Conservation (phyloP, 2,888 invertebrate genomes). For the Geophilus truncorum region DNA sequence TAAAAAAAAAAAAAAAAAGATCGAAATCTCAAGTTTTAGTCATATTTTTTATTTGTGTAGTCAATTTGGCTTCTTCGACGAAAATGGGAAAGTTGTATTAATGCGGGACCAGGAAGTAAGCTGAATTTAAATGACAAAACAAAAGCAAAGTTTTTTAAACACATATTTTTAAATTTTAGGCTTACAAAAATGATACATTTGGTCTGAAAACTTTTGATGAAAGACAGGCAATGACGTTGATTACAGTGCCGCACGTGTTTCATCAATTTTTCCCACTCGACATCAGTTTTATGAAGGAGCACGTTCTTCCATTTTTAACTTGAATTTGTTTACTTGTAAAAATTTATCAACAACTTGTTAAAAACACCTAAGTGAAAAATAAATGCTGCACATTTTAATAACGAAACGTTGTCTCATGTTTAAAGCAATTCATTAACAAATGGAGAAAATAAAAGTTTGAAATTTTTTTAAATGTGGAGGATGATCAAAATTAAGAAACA, state of each 20-base stretch:
- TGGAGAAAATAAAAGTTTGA: too few relatives aligned
- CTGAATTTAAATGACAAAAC: not conserved
- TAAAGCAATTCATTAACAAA: too few relatives aligned
- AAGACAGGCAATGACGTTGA: constrained; percentile 59
- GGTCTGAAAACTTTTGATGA: constrained; percentile 70
- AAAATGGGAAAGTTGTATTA: constrained; percentile 66
- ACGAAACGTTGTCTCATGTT: too few relatives aligned
- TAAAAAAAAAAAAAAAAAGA: too few relatives aligned
- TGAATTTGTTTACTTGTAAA: too few relatives aligned
- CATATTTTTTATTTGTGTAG: constrained; percentile 55
- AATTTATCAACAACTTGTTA: too few relatives aligned
- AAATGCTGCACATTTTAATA: too few relatives aligned
- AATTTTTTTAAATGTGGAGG: too few relatives aligned
- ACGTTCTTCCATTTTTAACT: constrained; percentile 62
- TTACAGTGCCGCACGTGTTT: constrained; percentile 69
- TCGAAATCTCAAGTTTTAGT: too few relatives aligned
- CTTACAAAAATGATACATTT: constrained; percentile 71
- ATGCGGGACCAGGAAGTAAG: constrained; percentile 57
- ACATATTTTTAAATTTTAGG: constrained; percentile 43
- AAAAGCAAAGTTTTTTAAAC: not conserved
- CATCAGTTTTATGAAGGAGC: constrained; percentile 64
- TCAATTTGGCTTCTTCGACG: constrained; percentile 76
- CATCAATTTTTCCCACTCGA: constrained; percentile 82
- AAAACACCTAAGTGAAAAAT: too few relatives aligned
- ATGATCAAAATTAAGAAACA: too few relatives aligned